Evolutionary conservation across 2,888 invertebrate species (phyloP), one percentile per base, ranked within the genome.

Genomic region (Lasioglossum calceatum): DNA sequence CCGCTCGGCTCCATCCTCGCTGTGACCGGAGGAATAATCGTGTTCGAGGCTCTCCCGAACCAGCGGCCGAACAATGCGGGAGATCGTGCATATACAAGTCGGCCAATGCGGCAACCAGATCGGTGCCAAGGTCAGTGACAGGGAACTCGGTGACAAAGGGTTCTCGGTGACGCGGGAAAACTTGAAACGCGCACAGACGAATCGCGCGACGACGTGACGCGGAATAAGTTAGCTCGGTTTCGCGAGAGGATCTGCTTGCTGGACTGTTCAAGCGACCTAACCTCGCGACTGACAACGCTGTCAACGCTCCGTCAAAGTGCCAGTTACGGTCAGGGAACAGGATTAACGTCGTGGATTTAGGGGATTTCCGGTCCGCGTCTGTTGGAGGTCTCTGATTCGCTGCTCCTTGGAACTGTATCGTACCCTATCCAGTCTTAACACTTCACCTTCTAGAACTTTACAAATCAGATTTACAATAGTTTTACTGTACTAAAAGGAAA

Each of bases 51-150:
- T 32, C 12, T 14, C 16, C 61, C 61, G 61, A 16, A 27, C 27
- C 14, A 27, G 5, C 27, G 61, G 61, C 27, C 27, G 19, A 50
- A 96, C 96, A 93, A 98, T 98, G 98, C 96, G 98, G 95, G 98
- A 98, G 96, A 98, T 98, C 93, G 97, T 97, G 84, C 97, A 97
- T 93, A 96, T 98, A 93, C 98, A 98, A 95, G 97, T 97, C 86
- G 98, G 98, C 85, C 98, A 98, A 95, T 98, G 98, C 95, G 98
- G 98, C 89, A 98, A 98, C 95, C 98, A 98, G 96, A 98, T 98
- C 94, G 98, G 98, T 89, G 96, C 97, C 74, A 97, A 97, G 96
- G 97, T 97, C 94, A 95, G 93, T 91, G 54, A 54, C 54, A 54
- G 23, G 10, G 10, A 54, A 54, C 54, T 23, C 54, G 23, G 23